Conservation (phyloP, 2,888 invertebrate species). For the Patella caerulea region DNA sequence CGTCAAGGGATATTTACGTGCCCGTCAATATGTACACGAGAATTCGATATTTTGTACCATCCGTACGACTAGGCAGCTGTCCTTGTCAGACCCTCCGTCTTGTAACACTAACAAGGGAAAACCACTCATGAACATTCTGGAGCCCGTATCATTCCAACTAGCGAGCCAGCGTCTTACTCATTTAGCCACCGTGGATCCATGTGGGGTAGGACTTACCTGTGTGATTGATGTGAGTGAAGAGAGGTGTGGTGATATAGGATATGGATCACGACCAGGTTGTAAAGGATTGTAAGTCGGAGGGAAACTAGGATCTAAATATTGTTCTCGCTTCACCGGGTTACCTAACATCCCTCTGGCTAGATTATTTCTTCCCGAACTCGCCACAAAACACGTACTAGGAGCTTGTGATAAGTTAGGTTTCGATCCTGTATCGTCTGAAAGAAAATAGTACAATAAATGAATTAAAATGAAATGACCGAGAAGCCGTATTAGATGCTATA, state of each 20-base stretch:
- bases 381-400: constrained; percentile 65
- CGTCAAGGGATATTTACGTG: too few species aligned
- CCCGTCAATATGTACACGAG: too few species aligned
- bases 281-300: constrained; percentile 23
- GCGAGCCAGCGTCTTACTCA: too few species aligned
- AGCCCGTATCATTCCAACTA: too few species aligned
- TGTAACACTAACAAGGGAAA: too few species aligned
- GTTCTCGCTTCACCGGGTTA: constrained; percentile 35
- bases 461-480: not conserved
- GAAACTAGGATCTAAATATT: constrained; percentile 24
- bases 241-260: constrained; percentile 35
- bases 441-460: constrained; percentile 2
- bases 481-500: too few species aligned
- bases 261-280: constrained; percentile 23
- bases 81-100: too few species aligned
- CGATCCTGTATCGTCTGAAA: constrained; percentile 57
- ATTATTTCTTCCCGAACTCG: constrained; percentile 44
- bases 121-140: too few species aligned
- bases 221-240: constrained; percentile 26
- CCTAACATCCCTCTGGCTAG: constrained; percentile 31
- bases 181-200: too few species aligned
- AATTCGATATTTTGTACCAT: too few species aligned
- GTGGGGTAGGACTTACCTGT: not conserved
- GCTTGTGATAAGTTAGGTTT: constrained; percentile 58
- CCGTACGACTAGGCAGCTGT: too few species aligned